Percentiles rank a stretch among this genome's conserved stretches.
Conservation (phyloP, 2,888 invertebrate species). For the Meliscaeva auricollis region DNA sequence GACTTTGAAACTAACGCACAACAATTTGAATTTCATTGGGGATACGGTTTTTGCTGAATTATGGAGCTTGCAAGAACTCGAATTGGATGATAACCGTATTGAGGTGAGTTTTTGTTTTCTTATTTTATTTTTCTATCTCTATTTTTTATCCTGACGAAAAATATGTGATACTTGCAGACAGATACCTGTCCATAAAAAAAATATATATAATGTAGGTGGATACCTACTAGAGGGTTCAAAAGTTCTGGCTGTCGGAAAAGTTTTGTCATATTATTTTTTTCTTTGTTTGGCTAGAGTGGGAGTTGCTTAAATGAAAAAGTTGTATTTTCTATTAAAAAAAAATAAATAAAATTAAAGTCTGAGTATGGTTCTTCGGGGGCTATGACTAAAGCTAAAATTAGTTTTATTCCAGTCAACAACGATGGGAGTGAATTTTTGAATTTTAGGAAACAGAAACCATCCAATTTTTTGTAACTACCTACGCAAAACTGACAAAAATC, state of each 20-base stretch:
- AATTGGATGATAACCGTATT: constrained; percentile 89
- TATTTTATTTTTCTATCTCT: background rate
- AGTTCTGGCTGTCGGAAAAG: background rate
- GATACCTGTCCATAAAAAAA: background rate
- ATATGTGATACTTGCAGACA: background rate
- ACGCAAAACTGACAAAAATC: too few relatives aligned
- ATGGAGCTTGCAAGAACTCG: constrained; percentile 89
- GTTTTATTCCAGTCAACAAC: too few relatives aligned
- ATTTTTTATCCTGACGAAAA: background rate
- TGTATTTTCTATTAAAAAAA: background rate
- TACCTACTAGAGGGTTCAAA: background rate
- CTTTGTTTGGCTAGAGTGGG: background rate
- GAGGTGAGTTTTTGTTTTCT: constrained; percentile 83
- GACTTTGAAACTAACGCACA: constrained; percentile 90
- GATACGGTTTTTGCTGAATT: constrained; percentile 92
- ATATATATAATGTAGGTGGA: background rate
- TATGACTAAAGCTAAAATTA: background rate
- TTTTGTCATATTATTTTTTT: background rate
- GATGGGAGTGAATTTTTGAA: too few relatives aligned
- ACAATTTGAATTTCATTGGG: constrained; percentile 91
- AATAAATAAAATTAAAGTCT: background rate
- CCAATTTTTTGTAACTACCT: too few relatives aligned
- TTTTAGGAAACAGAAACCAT: too few relatives aligned
- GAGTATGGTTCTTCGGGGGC: background rate
- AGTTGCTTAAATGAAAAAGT: background rate